A percentile compares a stretch with the other conserved stretches of the same genome.
phyloP scores from a whole-genome alignment of 2,888 invertebrate genomes.

The Aphidius colemani region DNA sequence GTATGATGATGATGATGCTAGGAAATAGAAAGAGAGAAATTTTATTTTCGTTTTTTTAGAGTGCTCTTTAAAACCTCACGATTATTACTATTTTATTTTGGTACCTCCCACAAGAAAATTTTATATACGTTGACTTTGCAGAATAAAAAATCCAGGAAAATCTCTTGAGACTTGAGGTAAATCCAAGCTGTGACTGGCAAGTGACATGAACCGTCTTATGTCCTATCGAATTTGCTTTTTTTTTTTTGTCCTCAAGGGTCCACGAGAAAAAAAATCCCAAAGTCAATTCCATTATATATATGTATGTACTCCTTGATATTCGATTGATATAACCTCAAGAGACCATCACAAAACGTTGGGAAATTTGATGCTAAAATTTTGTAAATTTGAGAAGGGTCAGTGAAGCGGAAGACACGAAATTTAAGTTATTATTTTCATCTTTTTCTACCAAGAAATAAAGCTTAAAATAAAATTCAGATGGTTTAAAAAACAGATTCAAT shows the following conservation, averaged over 20 bases:
- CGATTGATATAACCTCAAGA: constrained; percentile 34
- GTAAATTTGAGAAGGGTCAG: constrained; percentile 33
- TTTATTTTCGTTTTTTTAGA: background rate
- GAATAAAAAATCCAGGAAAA: constrained; percentile 12
- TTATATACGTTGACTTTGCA: background rate
- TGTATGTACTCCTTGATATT: constrained; percentile 30
- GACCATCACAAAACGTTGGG: constrained; percentile 8
- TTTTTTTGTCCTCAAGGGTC: constrained; percentile 1
- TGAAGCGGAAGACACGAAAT: constrained; percentile 16
- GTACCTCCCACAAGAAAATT: background rate
- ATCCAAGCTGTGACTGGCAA: constrained; percentile 12
- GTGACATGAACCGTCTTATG: constrained; percentile 19
- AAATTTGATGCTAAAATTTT: no score
- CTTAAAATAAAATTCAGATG: background rate
- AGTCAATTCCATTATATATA: constrained; percentile 43
- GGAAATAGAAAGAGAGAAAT: no score
- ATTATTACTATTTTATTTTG: constrained; percentile 12
- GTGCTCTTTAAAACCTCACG: background rate
- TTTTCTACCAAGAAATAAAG: background rate
- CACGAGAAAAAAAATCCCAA: constrained; percentile 21
- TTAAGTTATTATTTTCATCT: constrained; percentile 1
- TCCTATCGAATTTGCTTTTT: constrained; percentile 16
- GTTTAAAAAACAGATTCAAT: background rate
- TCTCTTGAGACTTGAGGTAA: constrained; percentile 15
- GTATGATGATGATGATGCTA: no score